These are phyloP conservation scores for Myotis yumanensis DNA, from an alignment of 2,113 vertebrate genomes.

Conservation along the genomic window DNA sequence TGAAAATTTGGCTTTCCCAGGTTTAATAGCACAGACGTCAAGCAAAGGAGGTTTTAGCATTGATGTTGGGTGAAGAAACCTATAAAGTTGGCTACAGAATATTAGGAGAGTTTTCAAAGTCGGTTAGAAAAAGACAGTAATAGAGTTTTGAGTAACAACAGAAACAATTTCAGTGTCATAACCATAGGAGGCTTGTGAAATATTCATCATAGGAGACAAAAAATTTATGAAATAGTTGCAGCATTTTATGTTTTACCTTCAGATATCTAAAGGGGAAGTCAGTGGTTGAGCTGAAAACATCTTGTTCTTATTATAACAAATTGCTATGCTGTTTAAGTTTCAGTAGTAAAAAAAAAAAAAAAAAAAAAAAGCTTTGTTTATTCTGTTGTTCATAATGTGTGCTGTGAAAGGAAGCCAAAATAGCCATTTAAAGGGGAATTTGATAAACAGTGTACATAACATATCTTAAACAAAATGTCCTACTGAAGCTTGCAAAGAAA, in stretches of 20 bases:
- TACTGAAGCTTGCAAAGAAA: not conserved
- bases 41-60: not conserved
- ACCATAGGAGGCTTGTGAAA: not conserved
- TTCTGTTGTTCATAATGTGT: not conserved
- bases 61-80: not conserved
- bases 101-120: not conserved
- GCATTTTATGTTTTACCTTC: not conserved
- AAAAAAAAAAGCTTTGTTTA: not conserved
- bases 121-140: not conserved
- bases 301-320: slow-evolving; percentile 32
- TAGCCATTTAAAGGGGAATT: slow-evolving; percentile 31
- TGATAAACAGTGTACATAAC: slow-evolving; percentile 20
- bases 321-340: slow-evolving; percentile 29
- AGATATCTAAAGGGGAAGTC: slow-evolving; percentile 13
- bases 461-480: slow-evolving; percentile 18
- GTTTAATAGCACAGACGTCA: not conserved
- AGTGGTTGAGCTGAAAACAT: not conserved
- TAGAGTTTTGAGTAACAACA: not conserved
- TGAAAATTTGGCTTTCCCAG: not conserved
- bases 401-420: slow-evolving; percentile 36
- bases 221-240: not conserved
- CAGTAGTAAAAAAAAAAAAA: not conserved
- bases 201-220: not conserved
- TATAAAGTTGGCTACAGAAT: not conserved
- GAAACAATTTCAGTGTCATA: not conserved